Evolutionary conservation across 1,140 invertebrate species (phyloP).

Genomic region (Heliconius hewitsoni): DNA sequence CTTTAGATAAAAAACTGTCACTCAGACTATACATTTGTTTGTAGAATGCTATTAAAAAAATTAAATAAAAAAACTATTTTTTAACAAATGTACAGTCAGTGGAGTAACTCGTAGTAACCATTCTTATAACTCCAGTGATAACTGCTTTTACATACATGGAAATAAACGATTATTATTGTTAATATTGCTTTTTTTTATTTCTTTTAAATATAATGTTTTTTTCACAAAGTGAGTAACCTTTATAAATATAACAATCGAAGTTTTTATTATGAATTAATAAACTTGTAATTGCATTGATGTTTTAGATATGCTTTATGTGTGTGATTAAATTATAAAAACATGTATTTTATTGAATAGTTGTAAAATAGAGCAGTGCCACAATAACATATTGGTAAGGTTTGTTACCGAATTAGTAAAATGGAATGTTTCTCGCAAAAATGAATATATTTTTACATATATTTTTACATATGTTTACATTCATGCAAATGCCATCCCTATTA

Average conservation of each 20-base stretch:
- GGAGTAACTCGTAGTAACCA: not conserved
- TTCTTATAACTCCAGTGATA: constrained; percentile 19
- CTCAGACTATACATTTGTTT: not conserved
- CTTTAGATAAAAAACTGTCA: not conserved
- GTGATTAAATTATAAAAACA: too few relatives aligned
- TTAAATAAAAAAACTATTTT: not conserved
- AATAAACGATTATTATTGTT: constrained; percentile 31
- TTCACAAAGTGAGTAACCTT: too few relatives aligned
- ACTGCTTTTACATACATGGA: constrained; percentile 31
- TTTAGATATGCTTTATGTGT: too few relatives aligned
- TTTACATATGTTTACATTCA: not conserved
- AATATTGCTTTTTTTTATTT: not conserved
- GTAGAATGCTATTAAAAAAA: not conserved
- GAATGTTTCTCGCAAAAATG: not conserved
- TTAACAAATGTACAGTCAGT: not conserved
- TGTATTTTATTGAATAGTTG: too few relatives aligned
- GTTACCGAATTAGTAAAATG: too few relatives aligned
- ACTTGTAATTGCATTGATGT: too few relatives aligned
- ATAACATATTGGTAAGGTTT: too few relatives aligned
- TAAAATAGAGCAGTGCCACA: too few relatives aligned
- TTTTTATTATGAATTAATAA: too few relatives aligned
- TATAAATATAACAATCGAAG: too few relatives aligned
- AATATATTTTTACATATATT: not conserved
- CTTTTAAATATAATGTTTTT: not conserved
- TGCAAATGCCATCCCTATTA: not conserved